Conservation (phyloP, 2,113 vertebrate species). For the Cacatua alba region DNA sequence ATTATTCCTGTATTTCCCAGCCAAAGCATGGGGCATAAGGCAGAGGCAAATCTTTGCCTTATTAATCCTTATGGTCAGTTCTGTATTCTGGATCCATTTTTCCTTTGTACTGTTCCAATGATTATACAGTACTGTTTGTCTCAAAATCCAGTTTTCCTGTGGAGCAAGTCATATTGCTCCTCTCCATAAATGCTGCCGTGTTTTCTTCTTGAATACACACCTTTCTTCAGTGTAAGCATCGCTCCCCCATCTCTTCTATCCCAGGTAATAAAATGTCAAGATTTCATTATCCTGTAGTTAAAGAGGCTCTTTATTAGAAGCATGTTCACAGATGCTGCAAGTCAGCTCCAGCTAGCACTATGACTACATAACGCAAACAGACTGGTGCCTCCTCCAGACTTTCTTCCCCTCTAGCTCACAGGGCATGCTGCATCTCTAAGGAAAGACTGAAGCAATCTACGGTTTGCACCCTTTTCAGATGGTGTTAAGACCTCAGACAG, state of each 20-base stretch:
- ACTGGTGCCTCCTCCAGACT: slow-evolving; percentile 41
- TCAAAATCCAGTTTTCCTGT: neutral
- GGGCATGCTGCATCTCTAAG: neutral
- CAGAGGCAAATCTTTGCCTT: neutral
- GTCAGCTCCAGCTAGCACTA: slow-evolving; percentile 19
- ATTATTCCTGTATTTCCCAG: neutral
- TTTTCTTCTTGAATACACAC: neutral
- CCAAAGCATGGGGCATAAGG: neutral
- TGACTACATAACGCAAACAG: slow-evolving; percentile 42
- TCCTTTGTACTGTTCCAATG: neutral
- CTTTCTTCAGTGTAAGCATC: neutral
- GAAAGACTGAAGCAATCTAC: neutral
- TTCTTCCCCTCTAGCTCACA: neutral
- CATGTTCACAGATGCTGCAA: slow-evolving; percentile 45
- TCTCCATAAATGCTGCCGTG: neutral
- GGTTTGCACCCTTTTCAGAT: neutral
- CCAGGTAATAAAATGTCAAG: neutral
- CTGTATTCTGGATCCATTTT: neutral
- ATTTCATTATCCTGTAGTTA: slow-evolving; percentile 14
- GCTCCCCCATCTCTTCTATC: neutral
- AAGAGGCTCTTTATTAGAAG: slow-evolving; percentile 20
- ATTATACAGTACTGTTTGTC: neutral
- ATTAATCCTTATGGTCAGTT: neutral
- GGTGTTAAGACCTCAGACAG: neutral
- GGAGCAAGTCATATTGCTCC: neutral